Conservation (phyloP, 2,888 invertebrate genomes). For the Cheilosia soror region DNA sequence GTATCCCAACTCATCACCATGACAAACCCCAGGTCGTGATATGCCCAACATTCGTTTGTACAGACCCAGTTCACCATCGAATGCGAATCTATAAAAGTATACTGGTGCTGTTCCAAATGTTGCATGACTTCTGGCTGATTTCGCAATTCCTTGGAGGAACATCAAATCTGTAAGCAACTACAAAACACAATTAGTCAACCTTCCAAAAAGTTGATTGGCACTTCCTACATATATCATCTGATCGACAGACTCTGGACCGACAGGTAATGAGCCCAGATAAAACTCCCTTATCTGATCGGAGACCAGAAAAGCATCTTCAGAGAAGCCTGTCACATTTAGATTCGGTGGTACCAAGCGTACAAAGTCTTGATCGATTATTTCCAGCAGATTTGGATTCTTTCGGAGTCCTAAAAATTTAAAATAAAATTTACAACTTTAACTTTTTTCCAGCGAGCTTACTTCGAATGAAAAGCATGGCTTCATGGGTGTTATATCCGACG, state of each 20-base stretch:
- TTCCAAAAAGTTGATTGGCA: not conserved
- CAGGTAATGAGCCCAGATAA: constrained; percentile 86
- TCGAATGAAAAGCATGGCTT: constrained; percentile 87
- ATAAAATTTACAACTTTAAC: not conserved
- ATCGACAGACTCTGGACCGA: constrained; percentile 85
- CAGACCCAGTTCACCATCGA: constrained; percentile 87
- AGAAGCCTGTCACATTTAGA: constrained; percentile 82
- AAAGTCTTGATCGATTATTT: constrained; percentile 86
- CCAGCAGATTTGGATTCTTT: constrained; percentile 85
- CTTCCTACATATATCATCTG: constrained; percentile 85
- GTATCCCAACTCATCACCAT: constrained; percentile 88
- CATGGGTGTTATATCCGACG: constrained; percentile 87
- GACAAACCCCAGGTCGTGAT: constrained; percentile 86
- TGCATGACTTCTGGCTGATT: constrained; percentile 84
- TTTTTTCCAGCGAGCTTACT: constrained; percentile 80
- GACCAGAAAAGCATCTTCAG: constrained; percentile 82
- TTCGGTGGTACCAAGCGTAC: constrained; percentile 86
- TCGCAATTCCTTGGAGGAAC: constrained; percentile 86
- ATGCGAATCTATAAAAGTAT: constrained; percentile 86
- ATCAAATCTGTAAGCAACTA: constrained; percentile 87
- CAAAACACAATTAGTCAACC: constrained; percentile 33
- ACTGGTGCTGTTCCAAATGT: constrained; percentile 84
- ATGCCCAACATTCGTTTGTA: constrained; percentile 87
- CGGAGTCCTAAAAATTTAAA: constrained; percentile 84
- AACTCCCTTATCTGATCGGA: constrained; percentile 85